Evolutionary conservation across 1,140 invertebrate genomes (phyloP), one percentile per base, ranked within the genome.

Genomic region (Vollenhovia emeryi): DNA sequence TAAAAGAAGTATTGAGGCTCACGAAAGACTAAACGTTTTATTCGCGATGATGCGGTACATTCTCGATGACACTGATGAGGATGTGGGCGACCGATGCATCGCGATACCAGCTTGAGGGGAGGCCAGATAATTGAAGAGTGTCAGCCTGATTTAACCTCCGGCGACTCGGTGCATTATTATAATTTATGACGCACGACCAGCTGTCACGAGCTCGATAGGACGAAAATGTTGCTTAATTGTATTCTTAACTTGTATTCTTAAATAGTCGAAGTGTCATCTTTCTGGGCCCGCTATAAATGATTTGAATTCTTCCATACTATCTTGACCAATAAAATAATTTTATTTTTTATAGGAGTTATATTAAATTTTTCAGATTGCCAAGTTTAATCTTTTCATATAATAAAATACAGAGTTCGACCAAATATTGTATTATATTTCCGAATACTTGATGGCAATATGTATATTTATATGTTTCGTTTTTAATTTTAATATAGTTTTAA

Each of bases 91-190:
- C 82, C 64, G 87, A 88, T 85, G 85, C 71, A 82, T 59, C 73
- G 60, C 78, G 75, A 82, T 89, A 88, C 52, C 73, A 80, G 66
- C 86, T 85, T 71, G 78, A 91, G 86, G 83, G 87, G 74, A 87
- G 88, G 74, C 88, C 82, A 71, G 60, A 68, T 90, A 90, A 93
- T 93, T 92, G 91, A 92, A 89, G 88, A 90, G 91, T 92, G 91
- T 91, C 90, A 91, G 74, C 83, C 78, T 86, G 74, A 91, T 92
- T 92, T 92, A 93, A 92, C 92, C 91, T 90, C 73, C 78, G 84
- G 79, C 85, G 82, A 91, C 89, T 80, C 60, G 85, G 59, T 84
- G 79, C 89, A 90, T 92, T 89, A 88, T 91, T 91, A 89, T 88
- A 89, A 92, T 91, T 91, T 89, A 89, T 76, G 85, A 89, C 57